These are phyloP conservation scores for Metalampra italica DNA, from an alignment of 2,888 invertebrate genomes.

Conservation along the genomic window DNA sequence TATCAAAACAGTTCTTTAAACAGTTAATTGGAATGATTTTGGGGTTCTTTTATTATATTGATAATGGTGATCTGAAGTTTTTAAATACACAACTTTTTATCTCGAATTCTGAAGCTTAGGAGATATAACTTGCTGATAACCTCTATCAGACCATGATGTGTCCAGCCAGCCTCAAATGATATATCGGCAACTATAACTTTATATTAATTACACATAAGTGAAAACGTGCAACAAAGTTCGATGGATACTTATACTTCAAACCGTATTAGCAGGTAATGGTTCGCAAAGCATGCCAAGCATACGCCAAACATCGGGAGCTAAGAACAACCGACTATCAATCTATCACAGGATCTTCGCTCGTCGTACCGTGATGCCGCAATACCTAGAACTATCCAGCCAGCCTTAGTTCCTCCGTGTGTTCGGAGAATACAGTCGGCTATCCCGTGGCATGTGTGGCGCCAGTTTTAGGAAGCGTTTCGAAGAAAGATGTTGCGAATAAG, in stretches of 20 bases:
- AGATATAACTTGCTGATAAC: too few species aligned
- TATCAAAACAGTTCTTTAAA: not conserved
- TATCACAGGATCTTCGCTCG: constrained; percentile 71
- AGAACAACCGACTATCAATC: constrained; percentile 49
- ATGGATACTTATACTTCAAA: constrained; percentile 7
- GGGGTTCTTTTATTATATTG: too few species aligned
- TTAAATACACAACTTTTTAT: too few species aligned
- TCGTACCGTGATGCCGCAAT: constrained; percentile 65
- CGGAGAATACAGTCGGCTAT: constrained; percentile 42
- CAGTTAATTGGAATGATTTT: too few species aligned
- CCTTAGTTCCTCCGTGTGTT: constrained; percentile 38
- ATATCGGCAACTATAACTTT: too few species aligned
- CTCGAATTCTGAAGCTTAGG: too few species aligned
- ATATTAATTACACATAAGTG: too few species aligned
- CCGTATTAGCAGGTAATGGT: constrained; percentile 6
- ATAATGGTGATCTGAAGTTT: too few species aligned
- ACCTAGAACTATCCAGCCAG: constrained; percentile 41
- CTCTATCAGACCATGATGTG: too few species aligned
- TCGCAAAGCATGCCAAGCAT: not conserved
- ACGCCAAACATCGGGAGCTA: constrained; percentile 10
- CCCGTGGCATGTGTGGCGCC: constrained; percentile 41
- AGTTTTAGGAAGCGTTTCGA: constrained; percentile 74
- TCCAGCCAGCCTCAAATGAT: too few species aligned
- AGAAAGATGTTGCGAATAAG: constrained; percentile 61
- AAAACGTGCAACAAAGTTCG: not conserved